Evolutionary conservation across 2,113 vertebrate genomes (phyloP).

Genomic region (Scomber scombrus): DNA sequence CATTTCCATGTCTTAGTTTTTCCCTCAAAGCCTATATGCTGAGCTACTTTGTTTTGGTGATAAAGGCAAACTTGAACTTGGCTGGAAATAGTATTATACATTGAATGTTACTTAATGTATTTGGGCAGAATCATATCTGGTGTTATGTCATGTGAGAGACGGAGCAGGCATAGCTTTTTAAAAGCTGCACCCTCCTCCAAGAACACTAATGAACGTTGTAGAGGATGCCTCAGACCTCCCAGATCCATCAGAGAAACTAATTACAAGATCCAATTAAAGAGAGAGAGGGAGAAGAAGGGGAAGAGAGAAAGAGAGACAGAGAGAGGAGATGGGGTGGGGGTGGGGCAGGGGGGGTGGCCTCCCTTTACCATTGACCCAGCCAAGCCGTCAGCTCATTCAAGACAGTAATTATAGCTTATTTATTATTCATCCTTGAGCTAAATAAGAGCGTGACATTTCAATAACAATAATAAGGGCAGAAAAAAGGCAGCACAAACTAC

Average conservation of each 20-base stretch:
- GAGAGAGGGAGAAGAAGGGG: conserved; percentile 85
- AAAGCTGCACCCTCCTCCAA: conserved; percentile 72
- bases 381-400: conserved; percentile 92
- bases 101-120: conserved; percentile 40
- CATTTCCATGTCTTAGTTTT: conserved; percentile 17
- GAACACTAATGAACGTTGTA: conserved; percentile 83
- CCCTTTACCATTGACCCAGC: conserved; percentile 93
- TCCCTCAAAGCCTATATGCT: conserved; percentile 1
- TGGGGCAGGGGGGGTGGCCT: conserved; percentile 25
- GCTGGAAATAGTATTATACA: conserved; percentile 22
- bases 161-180: conserved; percentile 73
- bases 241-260: conserved; percentile 98
- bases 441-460: conserved; percentile 99
- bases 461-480: conserved; percentile 86
- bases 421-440: conserved; percentile 99
- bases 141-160: conserved; percentile 78
- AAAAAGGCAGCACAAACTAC: conserved; percentile 82
- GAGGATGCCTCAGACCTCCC: conserved; percentile 92
- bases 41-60: conserved; percentile 18
- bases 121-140: conserved; percentile 59
- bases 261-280: conserved; percentile 99
- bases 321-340: conserved; percentile 13
- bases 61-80: conserved; percentile 26
- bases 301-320: conserved; percentile 81
- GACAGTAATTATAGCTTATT: conserved; percentile 99